phyloP scores from a whole-genome alignment of 2,888 invertebrate genomes.

The Epiblema foenella region DNA sequence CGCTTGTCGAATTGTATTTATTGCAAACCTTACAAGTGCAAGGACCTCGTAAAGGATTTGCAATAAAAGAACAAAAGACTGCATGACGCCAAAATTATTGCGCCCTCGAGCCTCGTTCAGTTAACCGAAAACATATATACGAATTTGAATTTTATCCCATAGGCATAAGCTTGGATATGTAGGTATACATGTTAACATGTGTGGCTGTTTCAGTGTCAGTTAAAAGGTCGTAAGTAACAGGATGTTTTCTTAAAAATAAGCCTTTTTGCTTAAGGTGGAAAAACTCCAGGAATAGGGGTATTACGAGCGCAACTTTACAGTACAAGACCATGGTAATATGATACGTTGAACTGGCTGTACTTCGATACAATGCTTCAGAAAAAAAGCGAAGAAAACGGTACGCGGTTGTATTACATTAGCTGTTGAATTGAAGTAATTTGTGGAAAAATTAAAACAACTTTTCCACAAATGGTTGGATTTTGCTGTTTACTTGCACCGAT shows the following conservation, averaged over 20 bases:
- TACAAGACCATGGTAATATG: conserved; percentile 13
- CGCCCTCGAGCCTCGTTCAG: conserved; percentile 53
- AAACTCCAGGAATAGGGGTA: neutral
- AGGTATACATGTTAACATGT: no score
- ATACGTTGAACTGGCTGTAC: conserved; percentile 16
- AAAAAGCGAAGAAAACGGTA: conserved; percentile 1
- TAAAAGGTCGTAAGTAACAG: conserved; percentile 10
- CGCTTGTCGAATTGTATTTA: conserved; percentile 20
- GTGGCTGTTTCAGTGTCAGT: neutral
- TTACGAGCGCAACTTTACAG: conserved; percentile 9
- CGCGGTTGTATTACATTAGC: neutral
- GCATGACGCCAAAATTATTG: conserved; percentile 67
- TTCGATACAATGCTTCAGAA: conserved; percentile 18
- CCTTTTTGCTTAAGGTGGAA: neutral
- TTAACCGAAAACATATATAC: neutral
- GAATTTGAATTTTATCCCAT: neutral
- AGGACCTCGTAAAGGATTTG: conserved; percentile 65
- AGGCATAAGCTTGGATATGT: neutral
- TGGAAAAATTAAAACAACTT: neutral
- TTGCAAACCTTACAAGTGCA: conserved; percentile 61
- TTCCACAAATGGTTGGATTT: no score
- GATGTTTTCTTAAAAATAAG: neutral
- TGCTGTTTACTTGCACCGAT: neutral
- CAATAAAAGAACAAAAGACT: conserved; percentile 65
- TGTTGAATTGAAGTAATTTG: no score